These are phyloP conservation scores for Phalera bucephala DNA, from an alignment of 2,888 invertebrate species.

Conservation along the genomic window DNA sequence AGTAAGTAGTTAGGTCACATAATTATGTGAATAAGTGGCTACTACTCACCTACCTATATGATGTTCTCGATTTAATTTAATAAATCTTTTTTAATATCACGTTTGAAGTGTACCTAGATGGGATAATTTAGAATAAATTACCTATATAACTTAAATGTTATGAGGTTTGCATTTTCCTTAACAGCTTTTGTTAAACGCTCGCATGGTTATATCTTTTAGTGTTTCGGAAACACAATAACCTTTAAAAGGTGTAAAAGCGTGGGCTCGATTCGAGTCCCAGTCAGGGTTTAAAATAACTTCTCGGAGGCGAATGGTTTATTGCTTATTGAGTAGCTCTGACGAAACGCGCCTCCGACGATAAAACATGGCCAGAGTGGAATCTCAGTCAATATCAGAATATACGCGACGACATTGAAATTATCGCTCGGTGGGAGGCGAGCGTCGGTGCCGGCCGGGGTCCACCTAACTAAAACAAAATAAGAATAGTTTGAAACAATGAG, in stretches of 20 bases:
- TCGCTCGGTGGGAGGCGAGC: slow-evolving; percentile 77
- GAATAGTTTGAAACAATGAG: slow-evolving; percentile 77
- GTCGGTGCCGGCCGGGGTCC: slow-evolving; percentile 54
- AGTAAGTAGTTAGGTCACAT: too few species aligned
- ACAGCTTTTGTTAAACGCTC: slow-evolving; percentile 2
- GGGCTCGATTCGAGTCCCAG: slow-evolving; percentile 66
- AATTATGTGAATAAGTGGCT: too few species aligned
- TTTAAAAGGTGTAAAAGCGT: slow-evolving; percentile 80
- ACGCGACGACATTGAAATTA: slow-evolving; percentile 79
- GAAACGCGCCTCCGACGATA: slow-evolving; percentile 74
- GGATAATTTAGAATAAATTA: too few species aligned
- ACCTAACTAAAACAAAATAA: slow-evolving; percentile 72
- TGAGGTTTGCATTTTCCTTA: too few species aligned
- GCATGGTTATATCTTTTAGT: slow-evolving; percentile 61
- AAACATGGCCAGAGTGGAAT: slow-evolving; percentile 74
- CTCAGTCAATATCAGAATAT: slow-evolving; percentile 79
- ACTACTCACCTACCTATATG: too few species aligned
- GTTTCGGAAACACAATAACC: slow-evolving; percentile 79
- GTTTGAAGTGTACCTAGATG: too few species aligned
- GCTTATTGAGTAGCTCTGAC: slow-evolving; percentile 81
- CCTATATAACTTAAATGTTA: too few species aligned
- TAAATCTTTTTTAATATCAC: too few species aligned
- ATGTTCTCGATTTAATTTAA: too few species aligned
- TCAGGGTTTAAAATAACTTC: slow-evolving; percentile 76
- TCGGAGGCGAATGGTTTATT: slow-evolving; percentile 80